Evolutionary conservation across 2,113 vertebrate species (phyloP).

Genomic region (Malurus cyaneus): DNA sequence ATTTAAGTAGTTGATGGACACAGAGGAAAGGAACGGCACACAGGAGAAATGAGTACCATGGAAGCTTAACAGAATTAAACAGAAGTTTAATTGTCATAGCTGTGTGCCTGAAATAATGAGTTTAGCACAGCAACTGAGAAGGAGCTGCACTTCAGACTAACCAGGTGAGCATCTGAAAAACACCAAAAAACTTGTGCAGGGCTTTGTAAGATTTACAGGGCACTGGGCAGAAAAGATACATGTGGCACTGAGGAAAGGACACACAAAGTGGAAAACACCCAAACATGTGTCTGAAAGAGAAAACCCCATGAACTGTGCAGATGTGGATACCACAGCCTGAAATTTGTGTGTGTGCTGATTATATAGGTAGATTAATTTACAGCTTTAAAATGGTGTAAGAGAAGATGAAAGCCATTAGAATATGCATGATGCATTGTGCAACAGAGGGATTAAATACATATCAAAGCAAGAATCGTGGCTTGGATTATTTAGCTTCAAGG

Average conservation of each 20-base stretch:
- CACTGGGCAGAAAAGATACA: not conserved
- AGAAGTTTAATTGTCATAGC: conserved; percentile 16
- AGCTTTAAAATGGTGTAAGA: not conserved
- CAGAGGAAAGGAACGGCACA: not conserved
- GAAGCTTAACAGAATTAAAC: not conserved
- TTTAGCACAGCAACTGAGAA: not conserved
- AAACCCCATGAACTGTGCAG: not conserved
- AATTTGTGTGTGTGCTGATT: not conserved
- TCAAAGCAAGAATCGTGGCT: not conserved
- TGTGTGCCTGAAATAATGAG: conserved; percentile 1
- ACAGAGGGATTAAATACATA: not conserved
- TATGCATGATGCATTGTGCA: not conserved
- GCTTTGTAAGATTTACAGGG: not conserved
- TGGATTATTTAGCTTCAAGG: not conserved
- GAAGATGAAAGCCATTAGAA: not conserved
- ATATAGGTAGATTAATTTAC: not conserved
- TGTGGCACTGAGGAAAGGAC: not conserved
- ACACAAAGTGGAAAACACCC: not conserved
- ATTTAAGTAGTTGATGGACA: not conserved
- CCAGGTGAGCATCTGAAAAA: not conserved
- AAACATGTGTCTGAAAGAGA: not conserved
- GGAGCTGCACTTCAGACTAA: not conserved
- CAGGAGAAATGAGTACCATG: not conserved
- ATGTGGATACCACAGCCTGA: not conserved
- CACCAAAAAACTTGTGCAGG: not conserved